Evolutionary conservation across 2,113 vertebrate genomes (phyloP), one percentile per base, ranked within the genome.

Genomic region (Asarcornis scutulata): DNA sequence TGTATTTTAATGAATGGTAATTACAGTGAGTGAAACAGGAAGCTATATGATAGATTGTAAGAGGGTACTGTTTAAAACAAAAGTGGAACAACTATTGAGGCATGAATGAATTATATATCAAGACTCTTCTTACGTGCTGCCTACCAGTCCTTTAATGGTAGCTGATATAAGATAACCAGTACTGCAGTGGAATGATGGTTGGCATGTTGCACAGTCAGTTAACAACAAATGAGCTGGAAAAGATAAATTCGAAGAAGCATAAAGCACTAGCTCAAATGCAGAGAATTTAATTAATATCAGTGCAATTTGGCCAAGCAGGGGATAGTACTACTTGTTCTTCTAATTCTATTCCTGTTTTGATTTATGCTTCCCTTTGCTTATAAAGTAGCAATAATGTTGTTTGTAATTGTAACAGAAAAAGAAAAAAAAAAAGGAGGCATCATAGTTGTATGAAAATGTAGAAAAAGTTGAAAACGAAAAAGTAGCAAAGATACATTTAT

Each of bases 151-250:
- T 91, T 77, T 81, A 94, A 72, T 56, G 79, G 42, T 34, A 92
- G 42, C 18, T 81, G 82, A 32, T 76, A 69, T 73, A 73, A 66
- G 44, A 15, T 29, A 46, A 42, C 80, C 27, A 68, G n/a, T 63
- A 48, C 60, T 58, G 25, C 78, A 66, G 48, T 52, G 36, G 80
- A 79, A 74, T 63, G 40, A 31, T 46, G 62, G 32, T n/a, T 89
- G 76, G 13, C 55, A 55, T 59, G 67, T 64, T 85, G 40, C 68
- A 46, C 20, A 2, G 25, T 84, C 52, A 32, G 81, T 79, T 71
- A 66, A 66, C 56, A 92, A 58, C 34, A 81, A 95, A 93, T 36
- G 62, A 94, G 16, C 50, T 96, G 38, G 78, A 93, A 88, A 94
- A 76, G 69, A 85, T 67, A 53, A 66, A 69, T n/a, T 64, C 38